These are phyloP conservation scores for Lordiphosa collinella DNA, from an alignment of 1,140 invertebrate genomes.

Conservation along the genomic window DNA sequence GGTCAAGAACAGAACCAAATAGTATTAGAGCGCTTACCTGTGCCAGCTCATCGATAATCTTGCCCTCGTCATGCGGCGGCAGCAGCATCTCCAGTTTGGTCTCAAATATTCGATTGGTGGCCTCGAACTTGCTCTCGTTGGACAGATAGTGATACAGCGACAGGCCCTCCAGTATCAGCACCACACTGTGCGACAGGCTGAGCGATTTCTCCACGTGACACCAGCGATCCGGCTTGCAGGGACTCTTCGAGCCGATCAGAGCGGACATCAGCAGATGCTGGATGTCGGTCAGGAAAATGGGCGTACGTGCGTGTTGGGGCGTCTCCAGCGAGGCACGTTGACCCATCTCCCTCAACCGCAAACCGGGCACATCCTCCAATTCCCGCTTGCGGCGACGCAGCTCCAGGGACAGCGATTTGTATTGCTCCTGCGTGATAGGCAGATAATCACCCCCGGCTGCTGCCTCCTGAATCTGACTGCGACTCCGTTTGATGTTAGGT, in stretches of 20 bases:
- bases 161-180: constrained; percentile 89
- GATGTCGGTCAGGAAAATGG: constrained; percentile 89
- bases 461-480: constrained; percentile 27
- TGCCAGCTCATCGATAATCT: constrained; percentile 88
- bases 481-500: constrained; percentile 34
- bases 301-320: constrained; percentile 83
- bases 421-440: constrained; percentile 80
- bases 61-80: constrained; percentile 85
- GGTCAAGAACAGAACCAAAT: too few species aligned
- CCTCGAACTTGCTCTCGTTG: constrained; percentile 83
- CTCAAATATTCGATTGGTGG: constrained; percentile 83
- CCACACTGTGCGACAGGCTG: constrained; percentile 85
- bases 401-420: constrained; percentile 81
- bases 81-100: constrained; percentile 87
- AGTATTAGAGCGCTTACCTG: too few species aligned
- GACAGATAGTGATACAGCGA: constrained; percentile 86
- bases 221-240: constrained; percentile 87
- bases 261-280: constrained; percentile 91
- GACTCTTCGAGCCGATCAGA: constrained; percentile 85
- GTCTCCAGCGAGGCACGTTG: constrained; percentile 82
- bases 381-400: constrained; percentile 81
- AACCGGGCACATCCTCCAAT: constrained; percentile 81
- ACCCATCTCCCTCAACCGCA: constrained; percentile 83
- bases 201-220: constrained; percentile 88
- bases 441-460: constrained; percentile 31